Evolutionary conservation across 1,140 invertebrate species (phyloP).

Genomic region (Eupristina koningsbergeri): DNA sequence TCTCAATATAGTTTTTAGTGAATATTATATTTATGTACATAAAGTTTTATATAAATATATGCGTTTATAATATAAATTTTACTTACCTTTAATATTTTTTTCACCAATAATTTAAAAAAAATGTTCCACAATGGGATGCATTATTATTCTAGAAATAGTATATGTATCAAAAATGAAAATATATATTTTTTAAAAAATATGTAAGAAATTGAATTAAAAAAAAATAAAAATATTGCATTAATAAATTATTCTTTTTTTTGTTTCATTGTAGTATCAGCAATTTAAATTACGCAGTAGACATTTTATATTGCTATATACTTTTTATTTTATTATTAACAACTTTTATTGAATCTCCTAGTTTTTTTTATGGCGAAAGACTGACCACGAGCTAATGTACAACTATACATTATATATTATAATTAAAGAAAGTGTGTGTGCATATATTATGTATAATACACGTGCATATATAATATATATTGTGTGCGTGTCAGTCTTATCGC

Average conservation of each 20-base stretch:
- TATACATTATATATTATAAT: not conserved
- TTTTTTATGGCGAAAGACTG: conserved; percentile 21
- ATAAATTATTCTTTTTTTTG: not conserved
- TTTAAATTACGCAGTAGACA: conserved; percentile 17
- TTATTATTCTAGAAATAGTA: no score
- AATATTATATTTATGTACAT: no score
- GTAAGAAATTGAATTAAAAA: not conserved
- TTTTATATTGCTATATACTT: conserved; percentile 20
- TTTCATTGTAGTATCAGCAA: not conserved
- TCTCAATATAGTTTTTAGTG: no score
- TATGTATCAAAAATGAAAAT: not conserved
- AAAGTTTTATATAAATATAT: no score
- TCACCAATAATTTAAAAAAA: no score
- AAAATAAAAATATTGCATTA: conserved; percentile 2
- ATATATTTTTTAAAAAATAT: not conserved
- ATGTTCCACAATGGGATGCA: no score
- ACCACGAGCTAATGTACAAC: not conserved
- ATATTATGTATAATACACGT: not conserved
- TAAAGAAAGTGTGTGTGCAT: not conserved
- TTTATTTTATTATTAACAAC: conserved; percentile 31
- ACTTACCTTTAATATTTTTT: no score
- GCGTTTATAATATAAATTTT: no score
- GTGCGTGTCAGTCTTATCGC: not conserved
- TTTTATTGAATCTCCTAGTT: conserved; percentile 12
- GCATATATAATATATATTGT: not conserved